A percentile compares a stretch with the other conserved stretches of the same genome.
Conservation (phyloP, 1,140 invertebrate genomes). For the Neodiprion virginianus region DNA sequence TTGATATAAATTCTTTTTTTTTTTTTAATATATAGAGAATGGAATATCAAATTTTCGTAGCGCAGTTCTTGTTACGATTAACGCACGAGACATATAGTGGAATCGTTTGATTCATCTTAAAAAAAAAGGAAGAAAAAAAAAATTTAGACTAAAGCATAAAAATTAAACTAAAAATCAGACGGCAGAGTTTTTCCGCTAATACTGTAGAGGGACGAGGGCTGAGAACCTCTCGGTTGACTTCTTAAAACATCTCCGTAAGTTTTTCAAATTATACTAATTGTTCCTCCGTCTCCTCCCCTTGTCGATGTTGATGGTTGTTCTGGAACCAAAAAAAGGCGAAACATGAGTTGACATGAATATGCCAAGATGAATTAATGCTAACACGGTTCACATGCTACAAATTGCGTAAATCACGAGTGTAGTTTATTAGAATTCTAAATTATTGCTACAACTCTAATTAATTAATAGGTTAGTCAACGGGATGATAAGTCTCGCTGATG, state of each 20-base stretch:
- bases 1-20: neutral
- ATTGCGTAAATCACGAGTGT: too few species aligned
- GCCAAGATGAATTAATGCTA: neutral
- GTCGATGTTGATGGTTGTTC: constrained; percentile 31
- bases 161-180: constrained; percentile 36
- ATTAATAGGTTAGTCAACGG: too few species aligned
- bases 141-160: neutral
- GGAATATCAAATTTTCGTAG: neutral
- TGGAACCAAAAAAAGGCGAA: constrained; percentile 33
- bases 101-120: neutral
- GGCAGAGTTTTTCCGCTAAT: constrained; percentile 39
- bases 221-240: constrained; percentile 18
- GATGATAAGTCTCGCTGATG: too few species aligned
- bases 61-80: neutral
- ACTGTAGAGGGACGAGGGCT: constrained; percentile 37
- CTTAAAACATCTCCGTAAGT: neutral
- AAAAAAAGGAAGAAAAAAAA: neutral
- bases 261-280: constrained; percentile 30
- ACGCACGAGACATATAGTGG: neutral
- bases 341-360: neutral
- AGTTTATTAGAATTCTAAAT: too few species aligned
- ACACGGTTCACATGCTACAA: too few species aligned
- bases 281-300: constrained; percentile 23
- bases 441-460: too few species aligned
- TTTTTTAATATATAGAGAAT: neutral